phyloP scores from a whole-genome alignment of 2,113 vertebrate genomes.

The Petrocephalus zakoni region DNA sequence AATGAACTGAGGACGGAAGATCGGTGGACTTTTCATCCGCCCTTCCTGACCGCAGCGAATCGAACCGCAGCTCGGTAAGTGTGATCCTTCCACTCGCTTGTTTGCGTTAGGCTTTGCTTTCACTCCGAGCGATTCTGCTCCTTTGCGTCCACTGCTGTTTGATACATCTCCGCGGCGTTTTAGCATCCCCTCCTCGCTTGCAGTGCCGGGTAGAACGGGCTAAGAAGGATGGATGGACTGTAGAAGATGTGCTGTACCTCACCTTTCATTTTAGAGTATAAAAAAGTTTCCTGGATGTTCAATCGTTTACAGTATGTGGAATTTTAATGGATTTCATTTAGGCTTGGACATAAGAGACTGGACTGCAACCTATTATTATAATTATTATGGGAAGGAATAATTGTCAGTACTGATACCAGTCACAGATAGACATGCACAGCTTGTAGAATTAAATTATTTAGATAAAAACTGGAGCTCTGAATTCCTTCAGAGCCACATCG shows the following conservation, averaged over 20 bases:
- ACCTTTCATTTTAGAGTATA: not conserved
- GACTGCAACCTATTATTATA: not conserved
- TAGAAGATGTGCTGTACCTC: conserved; percentile 12
- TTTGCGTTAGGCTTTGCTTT: not conserved
- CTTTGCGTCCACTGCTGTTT: not conserved
- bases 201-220: not conserved
- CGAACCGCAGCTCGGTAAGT: conserved; percentile 60
- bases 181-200: not conserved
- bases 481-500: conserved; percentile 32
- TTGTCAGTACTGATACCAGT: not conserved
- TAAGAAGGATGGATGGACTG: not conserved
- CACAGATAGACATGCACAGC: not conserved
- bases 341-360: not conserved
- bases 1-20: conserved; percentile 55
- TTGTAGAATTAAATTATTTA: not conserved
- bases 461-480: conserved; percentile 30
- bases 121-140: not conserved
- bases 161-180: not conserved
- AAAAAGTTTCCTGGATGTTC: not conserved
- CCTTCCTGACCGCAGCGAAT: conserved; percentile 57
- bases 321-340: not conserved
- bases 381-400: not conserved
- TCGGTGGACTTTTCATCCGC: conserved; percentile 50
- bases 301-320: not conserved
- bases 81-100: not conserved